Evolutionary conservation across 2,797 vertebrate species (phyloP).

Genomic region (Pipistrellus pygmaeus): DNA sequence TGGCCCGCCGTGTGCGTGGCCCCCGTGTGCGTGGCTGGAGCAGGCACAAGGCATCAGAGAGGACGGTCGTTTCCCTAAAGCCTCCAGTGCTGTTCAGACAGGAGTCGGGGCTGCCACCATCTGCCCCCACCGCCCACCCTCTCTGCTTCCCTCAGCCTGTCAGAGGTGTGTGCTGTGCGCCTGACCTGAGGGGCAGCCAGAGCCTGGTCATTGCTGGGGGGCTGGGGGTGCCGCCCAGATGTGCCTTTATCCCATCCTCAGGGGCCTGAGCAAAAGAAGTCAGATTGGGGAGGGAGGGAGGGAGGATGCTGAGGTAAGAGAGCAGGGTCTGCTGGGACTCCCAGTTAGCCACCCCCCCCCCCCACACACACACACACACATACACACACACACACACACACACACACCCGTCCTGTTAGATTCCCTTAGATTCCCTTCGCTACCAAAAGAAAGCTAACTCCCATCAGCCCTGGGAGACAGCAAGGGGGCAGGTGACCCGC

Average conservation of each 20-base stretch:
- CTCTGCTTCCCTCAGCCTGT: not conserved
- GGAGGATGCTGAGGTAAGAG: not conserved
- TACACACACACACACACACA: too few species aligned
- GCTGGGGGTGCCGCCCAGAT: not conserved
- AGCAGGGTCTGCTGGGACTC: not conserved
- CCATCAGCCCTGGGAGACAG: not conserved
- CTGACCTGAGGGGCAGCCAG: not conserved
- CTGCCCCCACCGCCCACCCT: not conserved
- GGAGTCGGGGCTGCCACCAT: not conserved
- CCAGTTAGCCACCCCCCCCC: not conserved
- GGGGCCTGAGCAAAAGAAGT: not conserved
- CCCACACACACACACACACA: too few species aligned
- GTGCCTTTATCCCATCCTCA: not conserved
- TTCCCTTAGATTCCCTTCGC: not conserved
- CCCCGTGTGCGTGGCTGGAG: not conserved
- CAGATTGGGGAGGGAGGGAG: not conserved
- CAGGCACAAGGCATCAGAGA: conserved; percentile 7
- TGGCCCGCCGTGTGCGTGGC: too few species aligned
- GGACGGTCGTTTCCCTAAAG: not conserved
- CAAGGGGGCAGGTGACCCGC: not conserved
- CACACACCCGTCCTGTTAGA: too few species aligned
- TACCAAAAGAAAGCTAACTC: not conserved
- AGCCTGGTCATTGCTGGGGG: not conserved
- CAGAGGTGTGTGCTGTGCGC: not conserved
- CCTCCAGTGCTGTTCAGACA: not conserved